Conservation (phyloP, 2,797 vertebrate genomes). For the Pteropus rufus region DNA sequence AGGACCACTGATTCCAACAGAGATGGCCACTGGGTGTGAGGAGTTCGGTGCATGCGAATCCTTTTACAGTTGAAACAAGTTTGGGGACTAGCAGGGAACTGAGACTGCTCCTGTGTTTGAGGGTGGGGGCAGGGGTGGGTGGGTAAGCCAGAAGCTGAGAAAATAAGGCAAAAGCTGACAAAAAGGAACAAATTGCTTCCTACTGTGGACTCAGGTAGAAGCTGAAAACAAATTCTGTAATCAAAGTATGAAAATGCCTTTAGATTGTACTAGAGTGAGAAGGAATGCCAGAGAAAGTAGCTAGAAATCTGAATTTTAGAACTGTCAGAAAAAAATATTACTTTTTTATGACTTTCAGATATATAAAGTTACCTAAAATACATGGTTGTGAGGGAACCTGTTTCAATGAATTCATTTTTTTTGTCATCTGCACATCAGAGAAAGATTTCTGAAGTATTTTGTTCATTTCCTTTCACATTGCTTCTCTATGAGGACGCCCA, state of each 20-base stretch:
- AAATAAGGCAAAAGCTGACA: neutral
- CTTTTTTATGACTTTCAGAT: neutral
- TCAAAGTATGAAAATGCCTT: neutral
- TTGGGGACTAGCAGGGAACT: neutral
- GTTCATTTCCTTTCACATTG: constrained; percentile 65
- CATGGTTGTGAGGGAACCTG: too few relatives aligned
- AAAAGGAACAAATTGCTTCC: neutral
- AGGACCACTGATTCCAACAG: neutral
- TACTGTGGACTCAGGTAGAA: neutral
- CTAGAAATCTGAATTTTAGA: neutral
- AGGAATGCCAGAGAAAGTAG: neutral
- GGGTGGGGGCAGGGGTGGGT: too few relatives aligned
- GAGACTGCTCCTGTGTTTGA: neutral
- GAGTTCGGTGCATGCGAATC: neutral
- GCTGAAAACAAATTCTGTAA: neutral
- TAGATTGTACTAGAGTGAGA: neutral
- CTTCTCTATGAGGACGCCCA: constrained; percentile 57
- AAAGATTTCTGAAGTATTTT: constrained; percentile 51
- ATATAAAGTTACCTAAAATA: neutral
- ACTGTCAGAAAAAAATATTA: neutral
- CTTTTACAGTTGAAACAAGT: rapidly evolving
- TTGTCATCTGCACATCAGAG: neutral
- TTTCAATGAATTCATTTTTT: neutral
- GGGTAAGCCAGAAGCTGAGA: neutral
- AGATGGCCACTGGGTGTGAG: neutral